Evolutionary conservation across 2,797 vertebrate species (phyloP).

Genomic region (Acanthis flammea): DNA sequence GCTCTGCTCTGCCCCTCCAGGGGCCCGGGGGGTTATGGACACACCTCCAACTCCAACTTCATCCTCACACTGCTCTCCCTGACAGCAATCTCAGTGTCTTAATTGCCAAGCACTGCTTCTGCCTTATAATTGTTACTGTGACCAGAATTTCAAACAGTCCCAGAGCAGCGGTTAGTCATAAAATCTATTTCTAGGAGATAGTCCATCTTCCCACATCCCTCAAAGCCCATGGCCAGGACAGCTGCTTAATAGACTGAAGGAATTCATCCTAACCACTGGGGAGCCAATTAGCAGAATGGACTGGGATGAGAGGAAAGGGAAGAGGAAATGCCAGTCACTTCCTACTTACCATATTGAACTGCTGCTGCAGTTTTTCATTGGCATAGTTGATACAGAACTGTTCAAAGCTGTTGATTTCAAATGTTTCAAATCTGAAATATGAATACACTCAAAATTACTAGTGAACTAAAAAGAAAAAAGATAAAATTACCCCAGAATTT

Average conservation of each 20-base stretch:
- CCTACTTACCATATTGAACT: slow-evolving; percentile 97
- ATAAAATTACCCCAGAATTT: background rate
- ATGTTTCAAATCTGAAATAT: slow-evolving; percentile 92
- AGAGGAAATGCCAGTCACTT: slow-evolving; percentile 55
- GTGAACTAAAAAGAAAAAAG: background rate
- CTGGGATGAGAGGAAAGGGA: slow-evolving; percentile 33
- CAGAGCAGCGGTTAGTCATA: slow-evolving; percentile 53
- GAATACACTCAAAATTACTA: slow-evolving; percentile 25
- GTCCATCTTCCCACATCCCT: background rate
- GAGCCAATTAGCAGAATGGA: slow-evolving; percentile 48
- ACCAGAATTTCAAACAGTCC: slow-evolving; percentile 59
- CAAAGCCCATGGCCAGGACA: slow-evolving; percentile 6
- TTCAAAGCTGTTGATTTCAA: slow-evolving; percentile 99
- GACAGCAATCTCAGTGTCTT: background rate
- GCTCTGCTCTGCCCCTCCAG: background rate
- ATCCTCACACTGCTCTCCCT: background rate
- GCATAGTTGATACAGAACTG: slow-evolving; percentile 99
- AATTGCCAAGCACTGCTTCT: slow-evolving; percentile 20
- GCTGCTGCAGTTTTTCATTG: slow-evolving; percentile 99
- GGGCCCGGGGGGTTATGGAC: background rate
- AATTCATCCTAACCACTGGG: slow-evolving; percentile 34
- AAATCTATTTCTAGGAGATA: slow-evolving; percentile 54
- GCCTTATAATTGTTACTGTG: slow-evolving; percentile 46
- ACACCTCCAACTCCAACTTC: background rate
- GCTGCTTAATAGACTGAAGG: slow-evolving; percentile 36